A percentile compares a stretch with the other conserved stretches of the same genome.
Evolutionary conservation across 2,888 invertebrate species (phyloP).

Genomic region (Tubulanus polymorphus): DNA sequence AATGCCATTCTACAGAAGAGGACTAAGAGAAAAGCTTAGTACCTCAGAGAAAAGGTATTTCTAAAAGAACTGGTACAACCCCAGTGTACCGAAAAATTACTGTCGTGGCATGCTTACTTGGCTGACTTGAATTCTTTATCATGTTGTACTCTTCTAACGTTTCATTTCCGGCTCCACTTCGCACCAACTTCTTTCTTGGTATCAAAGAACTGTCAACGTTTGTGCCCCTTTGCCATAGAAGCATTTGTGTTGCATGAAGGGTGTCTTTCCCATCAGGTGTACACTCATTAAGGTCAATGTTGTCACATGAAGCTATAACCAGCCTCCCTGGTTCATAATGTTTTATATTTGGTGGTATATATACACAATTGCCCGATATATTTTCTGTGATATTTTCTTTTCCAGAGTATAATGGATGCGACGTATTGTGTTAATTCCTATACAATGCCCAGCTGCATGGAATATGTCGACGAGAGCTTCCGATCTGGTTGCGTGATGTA

Average conservation of each 20-base stretch:
- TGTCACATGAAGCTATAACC: background rate
- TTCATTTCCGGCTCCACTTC: too few species aligned
- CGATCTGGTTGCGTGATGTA: background rate
- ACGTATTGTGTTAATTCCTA: background rate
- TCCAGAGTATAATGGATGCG: background rate
- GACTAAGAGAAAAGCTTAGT: too few species aligned
- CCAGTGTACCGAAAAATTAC: too few species aligned
- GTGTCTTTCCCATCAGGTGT: background rate
- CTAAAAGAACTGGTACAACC: too few species aligned
- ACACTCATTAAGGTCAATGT: background rate
- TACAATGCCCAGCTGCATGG: background rate
- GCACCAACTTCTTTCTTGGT: too few species aligned
- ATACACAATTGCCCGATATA: background rate
- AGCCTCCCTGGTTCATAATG: background rate
- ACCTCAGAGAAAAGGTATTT: too few species aligned
- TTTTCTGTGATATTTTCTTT: background rate
- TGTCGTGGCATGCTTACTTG: too few species aligned
- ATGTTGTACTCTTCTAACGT: too few species aligned
- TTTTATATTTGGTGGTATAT: background rate
- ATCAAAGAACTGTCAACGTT: too few species aligned
- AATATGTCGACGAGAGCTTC: background rate
- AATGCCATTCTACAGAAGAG: too few species aligned
- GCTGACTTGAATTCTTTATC: too few species aligned
- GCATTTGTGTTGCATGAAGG: background rate
- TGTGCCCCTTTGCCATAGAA: background rate